Conservation (phyloP, 2,113 vertebrate genomes). For the Artemisiospiza belli region DNA sequence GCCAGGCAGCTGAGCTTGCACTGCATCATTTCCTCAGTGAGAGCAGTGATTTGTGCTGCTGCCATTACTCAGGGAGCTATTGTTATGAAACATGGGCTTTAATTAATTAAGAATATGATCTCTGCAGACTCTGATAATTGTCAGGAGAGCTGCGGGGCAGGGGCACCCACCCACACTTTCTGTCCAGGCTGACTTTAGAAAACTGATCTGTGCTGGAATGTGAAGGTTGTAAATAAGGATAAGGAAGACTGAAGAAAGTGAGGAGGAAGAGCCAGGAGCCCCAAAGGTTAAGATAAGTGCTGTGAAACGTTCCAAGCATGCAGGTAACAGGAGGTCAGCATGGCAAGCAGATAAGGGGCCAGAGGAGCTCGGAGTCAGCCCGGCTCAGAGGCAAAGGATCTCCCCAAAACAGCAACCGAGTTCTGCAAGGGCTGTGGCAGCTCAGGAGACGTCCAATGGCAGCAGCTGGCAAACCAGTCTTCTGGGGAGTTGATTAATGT, state of each 20-base stretch:
- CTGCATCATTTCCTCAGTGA: background rate
- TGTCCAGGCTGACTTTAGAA: background rate
- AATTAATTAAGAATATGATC: background rate
- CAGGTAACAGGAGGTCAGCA: background rate
- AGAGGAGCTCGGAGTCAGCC: background rate
- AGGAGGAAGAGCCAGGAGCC: constrained; percentile 1
- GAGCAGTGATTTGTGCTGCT: background rate
- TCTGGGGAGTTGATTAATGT: background rate
- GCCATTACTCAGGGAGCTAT: background rate
- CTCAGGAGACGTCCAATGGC: background rate
- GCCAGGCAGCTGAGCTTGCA: background rate
- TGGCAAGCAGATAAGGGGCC: background rate
- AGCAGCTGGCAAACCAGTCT: background rate
- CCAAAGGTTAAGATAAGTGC: background rate
- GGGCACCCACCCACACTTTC: background rate
- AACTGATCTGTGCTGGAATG: background rate
- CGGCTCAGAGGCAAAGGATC: background rate
- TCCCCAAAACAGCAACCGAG: background rate
- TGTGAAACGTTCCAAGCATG: background rate
- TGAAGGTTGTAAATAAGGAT: background rate
- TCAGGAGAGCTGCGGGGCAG: background rate
- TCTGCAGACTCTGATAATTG: background rate
- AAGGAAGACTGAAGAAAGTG: background rate
- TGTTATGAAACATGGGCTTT: background rate
- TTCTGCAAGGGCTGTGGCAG: background rate